phyloP scores from a whole-genome alignment of 2,113 vertebrate genomes.

The Leptobrachium ailaonicum region DNA sequence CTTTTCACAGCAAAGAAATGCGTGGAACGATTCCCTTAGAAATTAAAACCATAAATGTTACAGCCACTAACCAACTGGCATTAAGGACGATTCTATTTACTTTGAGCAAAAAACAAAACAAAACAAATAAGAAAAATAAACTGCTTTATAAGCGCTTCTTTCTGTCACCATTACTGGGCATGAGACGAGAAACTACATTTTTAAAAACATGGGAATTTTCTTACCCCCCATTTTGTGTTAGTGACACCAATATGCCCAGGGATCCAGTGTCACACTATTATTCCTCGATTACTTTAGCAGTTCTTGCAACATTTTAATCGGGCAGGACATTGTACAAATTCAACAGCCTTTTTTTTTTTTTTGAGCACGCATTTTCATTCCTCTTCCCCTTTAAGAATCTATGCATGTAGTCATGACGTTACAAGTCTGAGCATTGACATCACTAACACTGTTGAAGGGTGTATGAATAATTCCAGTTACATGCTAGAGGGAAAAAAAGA shows the following conservation, averaged over 20 bases:
- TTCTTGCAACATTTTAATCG: too few relatives aligned
- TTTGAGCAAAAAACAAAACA: too few relatives aligned
- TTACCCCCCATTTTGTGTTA: background rate
- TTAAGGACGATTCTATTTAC: too few relatives aligned
- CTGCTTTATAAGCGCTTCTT: too few relatives aligned
- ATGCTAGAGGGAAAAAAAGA: background rate
- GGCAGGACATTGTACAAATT: too few relatives aligned
- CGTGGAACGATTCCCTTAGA: background rate
- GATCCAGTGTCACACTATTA: too few relatives aligned
- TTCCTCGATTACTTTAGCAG: too few relatives aligned
- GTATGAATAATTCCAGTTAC: background rate
- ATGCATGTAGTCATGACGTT: background rate
- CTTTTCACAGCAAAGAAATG: conserved; percentile 7
- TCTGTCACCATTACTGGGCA: too few relatives aligned
- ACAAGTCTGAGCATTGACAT: background rate
- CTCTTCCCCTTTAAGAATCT: too few relatives aligned
- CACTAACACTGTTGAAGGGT: background rate
- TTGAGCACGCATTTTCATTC: too few relatives aligned
- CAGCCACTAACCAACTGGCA: background rate
- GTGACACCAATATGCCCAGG: too few relatives aligned
- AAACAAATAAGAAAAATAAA: too few relatives aligned
- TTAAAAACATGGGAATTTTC: background rate
- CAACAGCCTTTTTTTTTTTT: background rate
- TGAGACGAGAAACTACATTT: background rate
- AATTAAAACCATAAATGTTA: background rate